Evolutionary conservation across 2,888 invertebrate genomes (phyloP), one percentile per base, ranked within the genome.

Genomic region (Gymnosoma rotundatum): DNA sequence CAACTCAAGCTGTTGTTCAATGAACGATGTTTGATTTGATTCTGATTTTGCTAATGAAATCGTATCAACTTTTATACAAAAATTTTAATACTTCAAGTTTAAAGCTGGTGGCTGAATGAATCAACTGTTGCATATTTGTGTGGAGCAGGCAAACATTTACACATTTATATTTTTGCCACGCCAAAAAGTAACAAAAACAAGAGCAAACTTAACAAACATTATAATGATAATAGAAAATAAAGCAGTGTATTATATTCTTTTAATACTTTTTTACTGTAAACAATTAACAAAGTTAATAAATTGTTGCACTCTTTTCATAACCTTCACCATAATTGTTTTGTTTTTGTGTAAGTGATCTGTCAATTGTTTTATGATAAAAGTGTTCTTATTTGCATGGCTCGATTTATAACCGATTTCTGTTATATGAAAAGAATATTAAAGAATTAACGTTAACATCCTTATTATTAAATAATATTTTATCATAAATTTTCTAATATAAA

Each of bases 11-110:
- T 86, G 89, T 88, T 91, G 91, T 89, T 91, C 90, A 88, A 88
- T 88, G 90, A 91, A 90, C 89, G 88, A 83, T 86, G 80, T 87
- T 81, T 81, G 89, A 90, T 88, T 90, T 89, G 89, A 90, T 91
- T 91, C 91, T 91, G 91, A 91, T 90, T 90, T 90, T 87, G 87
- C 89, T 88, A 87, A 89, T 88, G 87, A 91, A 91, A 89, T 89
- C 89, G 88, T 88, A 85, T 86, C 90, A 90, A 90, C 91, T 91
- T 91, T 88, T 91, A 91, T 91, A 91, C 90, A 87, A 81, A 75
- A 85, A 63, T 58, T 60, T 48, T 67, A 63, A 56, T 54, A 45
- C n/a, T 67, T 42, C 69, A 50, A 74, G 60, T 73, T 64, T 66
- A 36, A 18, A 25, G n/a, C 50, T 21, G 58, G 42, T 58, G 32